Evolutionary conservation across 2,113 vertebrate genomes (phyloP).

Genomic region (Channa argus): DNA sequence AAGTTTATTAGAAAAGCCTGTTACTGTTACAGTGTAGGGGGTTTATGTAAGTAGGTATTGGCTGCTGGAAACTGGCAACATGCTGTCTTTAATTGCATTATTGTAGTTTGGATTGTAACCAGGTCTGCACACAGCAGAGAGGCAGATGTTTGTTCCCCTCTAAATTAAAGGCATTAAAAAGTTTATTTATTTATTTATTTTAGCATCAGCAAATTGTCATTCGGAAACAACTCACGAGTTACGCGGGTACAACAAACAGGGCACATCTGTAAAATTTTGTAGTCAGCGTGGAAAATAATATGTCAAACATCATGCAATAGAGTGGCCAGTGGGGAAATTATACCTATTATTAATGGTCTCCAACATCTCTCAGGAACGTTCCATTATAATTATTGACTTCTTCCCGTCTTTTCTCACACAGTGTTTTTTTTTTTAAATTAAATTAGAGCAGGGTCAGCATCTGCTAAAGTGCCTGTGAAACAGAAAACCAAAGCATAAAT

Average conservation of each 20-base stretch:
- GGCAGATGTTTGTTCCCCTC: neutral
- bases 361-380: conserved; percentile 68
- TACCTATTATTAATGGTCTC: conserved; percentile 79
- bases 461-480: conserved; percentile 28
- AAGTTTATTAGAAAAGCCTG: conserved; percentile 12
- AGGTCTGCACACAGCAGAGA: conserved; percentile 17
- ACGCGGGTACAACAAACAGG: neutral
- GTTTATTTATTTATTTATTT: conserved; percentile 14
- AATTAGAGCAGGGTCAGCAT: conserved; percentile 47
- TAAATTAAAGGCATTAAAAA: conserved; percentile 7
- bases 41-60: conserved; percentile 1
- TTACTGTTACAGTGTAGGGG: neutral
- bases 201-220: neutral
- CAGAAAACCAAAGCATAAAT: conserved; percentile 23
- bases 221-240: conserved; percentile 11
- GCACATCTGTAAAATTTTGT: conserved; percentile 11
- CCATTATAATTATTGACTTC: conserved; percentile 78
- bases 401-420: conserved; percentile 48
- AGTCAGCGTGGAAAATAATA: conserved; percentile 47
- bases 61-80: conserved; percentile 30
- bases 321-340: conserved; percentile 63
- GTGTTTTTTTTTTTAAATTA: conserved; percentile 35
- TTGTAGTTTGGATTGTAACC: conserved; percentile 17
- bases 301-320: conserved; percentile 58
- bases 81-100: conserved; percentile 39